Base-by-base conservation (phyloP, 2,797 vertebrate genomes). In the Silurus aristotelis region DNA sequence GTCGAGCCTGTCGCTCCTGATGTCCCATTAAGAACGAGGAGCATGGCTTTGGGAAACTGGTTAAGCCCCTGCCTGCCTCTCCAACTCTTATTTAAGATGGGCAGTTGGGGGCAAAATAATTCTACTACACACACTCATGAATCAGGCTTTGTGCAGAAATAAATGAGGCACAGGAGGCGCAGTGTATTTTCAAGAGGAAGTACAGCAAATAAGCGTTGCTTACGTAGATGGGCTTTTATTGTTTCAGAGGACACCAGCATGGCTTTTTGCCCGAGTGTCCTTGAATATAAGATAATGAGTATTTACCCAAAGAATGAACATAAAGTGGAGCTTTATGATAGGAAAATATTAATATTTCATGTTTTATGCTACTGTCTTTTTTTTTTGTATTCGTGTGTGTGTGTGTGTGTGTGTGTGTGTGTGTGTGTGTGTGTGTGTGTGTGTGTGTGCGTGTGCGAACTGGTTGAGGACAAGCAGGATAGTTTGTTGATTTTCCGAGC, bases 21-120 rank as follows among this genome's bases (percentile, higher is more conserved):
- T 91, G 91, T 95, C 93, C 94, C 90, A 94, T 95, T 94, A 95
- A 92, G 93, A 91, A 92, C 90, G 87, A 88, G 92, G 92, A 91
- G 63, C 68, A 90, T 86, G 89, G 87, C 89, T 87, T 86, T 83
- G 89, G 81, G 75, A 82, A 25, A 64, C 89, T 83, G 83, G 82
- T 77, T 87, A 81, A 87, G 66, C 75, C 87, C 90, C 90, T 82
- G 81, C 83, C n/a, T 17, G 3, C 63, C 48, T 13, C 52, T 43
- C 66, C 90, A 88, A 88, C 89, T 87, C 87, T 91, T 90, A 85
- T 92, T 93, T 88, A 80, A 91, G 88, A 86, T 89, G 63, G 91
- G 90, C 89, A 82, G 90, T 89, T 92, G 91, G 91, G 91, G 93
- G 93, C 93, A 94, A 94, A 92, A 92, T 94, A 94, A 95, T 95